Base-by-base conservation (phyloP, 2,113 vertebrate species). In the Camelus dromedarius region DNA sequence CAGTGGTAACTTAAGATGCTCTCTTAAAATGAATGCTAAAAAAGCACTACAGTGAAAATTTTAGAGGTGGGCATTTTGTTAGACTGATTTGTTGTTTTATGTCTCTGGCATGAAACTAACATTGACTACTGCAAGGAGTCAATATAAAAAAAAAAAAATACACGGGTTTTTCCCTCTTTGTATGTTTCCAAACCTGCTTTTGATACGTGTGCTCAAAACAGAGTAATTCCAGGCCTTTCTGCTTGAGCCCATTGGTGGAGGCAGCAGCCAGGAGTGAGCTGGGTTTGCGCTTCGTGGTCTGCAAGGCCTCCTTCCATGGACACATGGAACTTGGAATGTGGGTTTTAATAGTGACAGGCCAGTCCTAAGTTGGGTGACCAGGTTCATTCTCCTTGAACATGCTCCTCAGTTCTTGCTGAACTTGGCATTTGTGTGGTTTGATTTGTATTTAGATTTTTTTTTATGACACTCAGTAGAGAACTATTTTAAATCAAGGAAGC, bases 381-480 rank as follows among this genome's bases (percentile, higher is more conserved):
- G 19, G 52, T 89, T 77, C 30, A 15, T 42, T 93, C 38, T 48
- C 50, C 60, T 75, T 76, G 72, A 94, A 52, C 20, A 38, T 48
- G n/a, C n/a, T 54, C 13, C 28, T 94, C 54, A 72, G 26, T 24
- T 92, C n/a, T 90, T 75, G 70, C 75, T 92, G 62, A 84, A 70
- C n/a, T 54, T 72, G 62, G 38, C 18, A 18, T 76, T 88, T 8
- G 10, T 20, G 76, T 28, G 18, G 8, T 38, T 95, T 56, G 38
- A 38, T 91, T 67, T 95, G 52, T 62, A 15, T 70, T 64, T 64
- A 32, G 67, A 52, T 83, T 90, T n/a, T 94, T 42, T 35, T 91
- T 89, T 82, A 46, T 48, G 79, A 75, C 66, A 79, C 94, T 50
- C 52, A 56, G 22, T 70, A 80, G 48, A 88, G 70, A 95, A 64